These are phyloP conservation scores for Ophioninae sp. DNA, from an alignment of 2,888 invertebrate species.

Conservation along the genomic window DNA sequence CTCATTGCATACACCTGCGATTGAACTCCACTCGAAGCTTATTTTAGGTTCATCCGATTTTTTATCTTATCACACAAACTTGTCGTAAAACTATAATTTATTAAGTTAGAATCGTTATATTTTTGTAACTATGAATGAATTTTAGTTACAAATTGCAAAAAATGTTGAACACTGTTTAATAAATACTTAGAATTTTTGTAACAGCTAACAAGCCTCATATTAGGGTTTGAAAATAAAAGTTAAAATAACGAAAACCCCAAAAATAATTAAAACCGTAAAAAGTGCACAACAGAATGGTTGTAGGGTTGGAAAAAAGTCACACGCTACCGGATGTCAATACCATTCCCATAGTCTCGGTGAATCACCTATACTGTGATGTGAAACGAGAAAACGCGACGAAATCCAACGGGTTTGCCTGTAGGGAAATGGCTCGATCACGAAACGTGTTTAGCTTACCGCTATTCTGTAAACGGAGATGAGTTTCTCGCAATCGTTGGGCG, in stretches of 20 bases:
- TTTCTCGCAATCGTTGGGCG: constrained; percentile 72
- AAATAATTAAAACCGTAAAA: not conserved
- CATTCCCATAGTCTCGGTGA: not conserved
- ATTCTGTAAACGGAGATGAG: constrained; percentile 78
- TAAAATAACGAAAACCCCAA: not conserved
- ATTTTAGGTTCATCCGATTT: not conserved
- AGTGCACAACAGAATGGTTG: not conserved
- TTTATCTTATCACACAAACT: not conserved
- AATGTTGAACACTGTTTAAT: not conserved
- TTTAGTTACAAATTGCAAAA: not conserved
- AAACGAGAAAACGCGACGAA: constrained; percentile 5
- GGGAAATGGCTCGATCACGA: constrained; percentile 44
- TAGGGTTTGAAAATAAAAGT: not conserved
- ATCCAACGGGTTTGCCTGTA: constrained; percentile 8
- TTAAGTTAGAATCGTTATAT: not conserved
- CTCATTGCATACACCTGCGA: not conserved
- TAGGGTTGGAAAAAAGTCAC: not conserved
- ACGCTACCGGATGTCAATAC: not conserved
- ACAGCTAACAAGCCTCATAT: not conserved
- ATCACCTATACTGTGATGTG: not conserved
- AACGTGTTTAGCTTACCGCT: constrained; percentile 74
- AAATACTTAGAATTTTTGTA: not conserved
- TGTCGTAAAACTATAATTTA: not conserved
- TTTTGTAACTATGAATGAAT: not conserved
- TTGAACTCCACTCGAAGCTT: not conserved